Evolutionary conservation across 1,140 invertebrate genomes (phyloP).

Genomic region (Bemisia tabaci): DNA sequence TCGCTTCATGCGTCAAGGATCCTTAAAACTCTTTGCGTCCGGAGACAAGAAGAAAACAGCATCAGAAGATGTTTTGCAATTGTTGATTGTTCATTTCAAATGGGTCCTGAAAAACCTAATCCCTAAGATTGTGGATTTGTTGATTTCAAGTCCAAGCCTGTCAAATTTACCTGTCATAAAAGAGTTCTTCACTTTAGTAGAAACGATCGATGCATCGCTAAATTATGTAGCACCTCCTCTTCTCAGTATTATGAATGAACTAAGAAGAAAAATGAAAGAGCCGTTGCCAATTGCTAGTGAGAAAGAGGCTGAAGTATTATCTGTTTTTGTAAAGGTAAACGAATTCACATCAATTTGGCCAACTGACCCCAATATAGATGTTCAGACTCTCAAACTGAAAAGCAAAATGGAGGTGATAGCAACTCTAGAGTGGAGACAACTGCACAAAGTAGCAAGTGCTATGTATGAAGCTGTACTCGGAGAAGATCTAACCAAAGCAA

Average conservation of each 20-base stretch:
- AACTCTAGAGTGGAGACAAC: background rate
- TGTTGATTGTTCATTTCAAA: conserved; percentile 17
- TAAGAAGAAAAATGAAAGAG: conserved; percentile 7
- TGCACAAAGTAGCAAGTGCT: background rate
- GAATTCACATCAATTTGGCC: background rate
- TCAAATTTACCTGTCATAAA: background rate
- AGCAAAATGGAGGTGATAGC: background rate
- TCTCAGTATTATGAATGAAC: conserved; percentile 6
- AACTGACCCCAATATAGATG: background rate
- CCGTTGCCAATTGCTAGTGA: conserved; percentile 11
- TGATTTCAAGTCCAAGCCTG: background rate
- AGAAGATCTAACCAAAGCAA: background rate
- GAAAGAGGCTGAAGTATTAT: background rate
- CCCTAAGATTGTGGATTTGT: conserved; percentile 11
- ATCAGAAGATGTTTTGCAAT: conserved; percentile 10
- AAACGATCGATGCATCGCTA: background rate
- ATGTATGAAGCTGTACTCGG: background rate
- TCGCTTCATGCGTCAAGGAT: conserved; percentile 4
- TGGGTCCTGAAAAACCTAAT: conserved; percentile 20
- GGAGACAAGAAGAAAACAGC: background rate
- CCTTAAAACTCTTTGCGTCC: conserved; percentile 7
- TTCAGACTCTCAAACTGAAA: background rate
- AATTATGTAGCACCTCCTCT: background rate
- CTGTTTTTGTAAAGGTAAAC: background rate
- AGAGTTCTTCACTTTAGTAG: background rate